Percentiles rank a stretch among this genome's conserved stretches.
These are phyloP conservation scores for Heliconius charithonia DNA, from an alignment of 2,888 invertebrate species.

Conservation along the genomic window DNA sequence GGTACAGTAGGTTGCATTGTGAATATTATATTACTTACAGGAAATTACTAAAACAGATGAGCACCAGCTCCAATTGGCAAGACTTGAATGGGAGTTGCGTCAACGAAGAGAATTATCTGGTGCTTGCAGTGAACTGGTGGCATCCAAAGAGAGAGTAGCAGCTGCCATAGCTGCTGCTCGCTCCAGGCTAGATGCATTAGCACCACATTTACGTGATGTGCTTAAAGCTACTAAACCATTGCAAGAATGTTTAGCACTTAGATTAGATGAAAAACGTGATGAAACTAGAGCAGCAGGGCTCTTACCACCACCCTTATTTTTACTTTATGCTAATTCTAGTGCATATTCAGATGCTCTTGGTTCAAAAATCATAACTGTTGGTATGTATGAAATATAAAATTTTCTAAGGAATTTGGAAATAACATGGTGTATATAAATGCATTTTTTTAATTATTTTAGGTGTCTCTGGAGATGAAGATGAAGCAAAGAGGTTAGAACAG, in stretches of 20 bases:
- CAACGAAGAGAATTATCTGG: slow-evolving; percentile 93
- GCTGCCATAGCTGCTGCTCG: slow-evolving; percentile 89
- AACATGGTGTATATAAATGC: background rate
- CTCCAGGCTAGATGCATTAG: slow-evolving; percentile 90
- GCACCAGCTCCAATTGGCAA: slow-evolving; percentile 92
- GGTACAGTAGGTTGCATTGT: background rate
- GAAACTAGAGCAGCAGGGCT: slow-evolving; percentile 90
- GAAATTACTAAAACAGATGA: slow-evolving; percentile 87
- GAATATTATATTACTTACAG: slow-evolving; percentile 61
- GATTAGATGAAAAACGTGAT: slow-evolving; percentile 90
- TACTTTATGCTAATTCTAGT: slow-evolving; percentile 92
- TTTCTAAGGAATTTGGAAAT: background rate
- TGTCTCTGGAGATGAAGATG: slow-evolving; percentile 88
- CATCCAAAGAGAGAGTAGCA: slow-evolving; percentile 90
- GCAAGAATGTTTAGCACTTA: slow-evolving; percentile 93
- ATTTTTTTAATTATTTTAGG: slow-evolving; percentile 61
- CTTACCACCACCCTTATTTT: slow-evolving; percentile 92
- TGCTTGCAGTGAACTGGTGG: slow-evolving; percentile 89
- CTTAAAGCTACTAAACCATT: slow-evolving; percentile 92
- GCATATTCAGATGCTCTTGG: slow-evolving; percentile 92
- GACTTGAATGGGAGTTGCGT: slow-evolving; percentile 95
- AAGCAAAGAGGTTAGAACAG: slow-evolving; percentile 85
- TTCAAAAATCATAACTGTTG: slow-evolving; percentile 70
- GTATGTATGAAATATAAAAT: slow-evolving; percentile 58
- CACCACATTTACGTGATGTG: slow-evolving; percentile 87